These are phyloP conservation scores for Ophthalmolycus amberensis DNA, from an alignment of 2,113 vertebrate genomes.

Conservation along the genomic window DNA sequence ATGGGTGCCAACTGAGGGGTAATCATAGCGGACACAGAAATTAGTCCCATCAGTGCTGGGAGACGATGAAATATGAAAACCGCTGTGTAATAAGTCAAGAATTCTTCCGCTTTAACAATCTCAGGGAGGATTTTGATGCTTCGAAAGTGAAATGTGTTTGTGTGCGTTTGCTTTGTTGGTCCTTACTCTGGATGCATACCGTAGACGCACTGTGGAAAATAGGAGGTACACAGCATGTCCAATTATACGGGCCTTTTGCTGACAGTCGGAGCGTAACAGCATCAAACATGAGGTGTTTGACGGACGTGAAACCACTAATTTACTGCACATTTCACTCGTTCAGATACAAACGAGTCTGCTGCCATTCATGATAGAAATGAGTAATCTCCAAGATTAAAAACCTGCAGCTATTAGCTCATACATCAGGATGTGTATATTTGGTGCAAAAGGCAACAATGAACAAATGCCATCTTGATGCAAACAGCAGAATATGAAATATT, in stretches of 20 bases:
- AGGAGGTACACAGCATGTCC: background rate
- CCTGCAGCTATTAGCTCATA: background rate
- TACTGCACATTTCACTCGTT: background rate
- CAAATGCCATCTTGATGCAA: background rate
- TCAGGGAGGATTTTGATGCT: conserved; percentile 10
- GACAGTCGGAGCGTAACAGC: background rate
- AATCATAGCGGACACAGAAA: conserved; percentile 62
- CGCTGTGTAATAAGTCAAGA: conserved; percentile 33
- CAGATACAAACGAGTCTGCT: background rate
- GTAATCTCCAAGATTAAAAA: background rate
- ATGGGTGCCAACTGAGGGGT: conserved; percentile 60
- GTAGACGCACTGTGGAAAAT: background rate
- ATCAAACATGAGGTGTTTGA: conserved; percentile 16
- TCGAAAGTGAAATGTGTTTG: conserved; percentile 4
- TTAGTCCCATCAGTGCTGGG: conserved; percentile 58
- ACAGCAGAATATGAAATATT: conserved; percentile 3
- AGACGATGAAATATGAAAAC: conserved; percentile 53
- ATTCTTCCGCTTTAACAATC: conserved; percentile 24
- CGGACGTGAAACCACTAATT: background rate
- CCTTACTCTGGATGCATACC: background rate
- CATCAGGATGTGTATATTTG: background rate
- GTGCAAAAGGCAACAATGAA: background rate
- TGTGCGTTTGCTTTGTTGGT: background rate
- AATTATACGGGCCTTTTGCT: conserved; percentile 28
- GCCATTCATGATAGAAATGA: conserved; percentile 2